Evolutionary conservation across 2,797 vertebrate species (phyloP).

Genomic region (Scleropages formosus): DNA sequence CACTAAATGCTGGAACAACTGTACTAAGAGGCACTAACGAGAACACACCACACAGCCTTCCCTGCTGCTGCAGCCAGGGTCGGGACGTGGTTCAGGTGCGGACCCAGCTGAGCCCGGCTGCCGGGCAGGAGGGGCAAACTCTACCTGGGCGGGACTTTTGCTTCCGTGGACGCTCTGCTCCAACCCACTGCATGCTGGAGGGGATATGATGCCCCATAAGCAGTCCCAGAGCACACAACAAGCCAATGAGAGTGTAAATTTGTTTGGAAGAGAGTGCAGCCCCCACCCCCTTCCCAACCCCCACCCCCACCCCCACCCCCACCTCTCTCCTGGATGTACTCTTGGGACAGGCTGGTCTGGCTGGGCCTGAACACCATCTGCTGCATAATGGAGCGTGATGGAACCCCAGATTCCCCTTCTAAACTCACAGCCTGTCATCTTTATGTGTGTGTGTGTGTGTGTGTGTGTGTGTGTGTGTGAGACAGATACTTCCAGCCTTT

Average conservation of each 20-base stretch:
- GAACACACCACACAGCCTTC: too few relatives aligned
- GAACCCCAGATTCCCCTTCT: slow-evolving; percentile 35
- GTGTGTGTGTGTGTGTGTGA: not conserved
- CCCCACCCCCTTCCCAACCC: not conserved
- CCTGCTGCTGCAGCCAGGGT: too few relatives aligned
- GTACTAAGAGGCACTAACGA: too few relatives aligned
- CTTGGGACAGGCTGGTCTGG: slow-evolving; percentile 39
- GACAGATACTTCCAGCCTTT: not conserved
- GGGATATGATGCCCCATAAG: slow-evolving; percentile 19
- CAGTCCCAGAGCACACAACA: not conserved
- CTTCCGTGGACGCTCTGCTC: not conserved
- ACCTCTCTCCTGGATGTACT: not conserved
- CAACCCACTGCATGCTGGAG: not conserved
- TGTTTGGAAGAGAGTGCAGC: not conserved
- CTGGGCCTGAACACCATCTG: slow-evolving; percentile 56
- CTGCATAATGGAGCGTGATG: slow-evolving; percentile 36
- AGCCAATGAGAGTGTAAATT: not conserved
- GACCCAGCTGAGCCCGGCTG: slow-evolving; percentile 17
- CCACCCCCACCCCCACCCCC: too few relatives aligned
- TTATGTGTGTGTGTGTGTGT: slow-evolving; percentile 20
- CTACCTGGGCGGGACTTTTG: too few relatives aligned
- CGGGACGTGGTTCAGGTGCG: slow-evolving; percentile 6
- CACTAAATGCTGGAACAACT: not conserved
- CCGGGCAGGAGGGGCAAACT: not conserved
- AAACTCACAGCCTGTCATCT: slow-evolving; percentile 41